A percentile compares a stretch with the other conserved stretches of the same genome.
These are phyloP conservation scores for Synaphobranchus kaupii DNA, from an alignment of 2,797 vertebrate genomes.

Conservation along the genomic window DNA sequence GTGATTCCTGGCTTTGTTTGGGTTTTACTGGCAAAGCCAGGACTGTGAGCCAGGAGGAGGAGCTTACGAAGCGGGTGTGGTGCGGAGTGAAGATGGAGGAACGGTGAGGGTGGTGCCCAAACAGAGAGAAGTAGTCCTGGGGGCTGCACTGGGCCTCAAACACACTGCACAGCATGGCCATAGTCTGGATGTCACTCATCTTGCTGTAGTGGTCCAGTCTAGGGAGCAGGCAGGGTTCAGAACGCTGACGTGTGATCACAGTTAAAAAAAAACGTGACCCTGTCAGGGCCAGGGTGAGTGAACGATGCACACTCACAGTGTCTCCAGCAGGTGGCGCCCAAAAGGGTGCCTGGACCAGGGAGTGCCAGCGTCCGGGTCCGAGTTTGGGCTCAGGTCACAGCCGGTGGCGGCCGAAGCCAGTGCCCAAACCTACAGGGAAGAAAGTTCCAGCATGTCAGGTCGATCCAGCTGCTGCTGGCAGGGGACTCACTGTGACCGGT, in stretches of 20 bases:
- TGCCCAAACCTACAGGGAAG: constrained; percentile 85
- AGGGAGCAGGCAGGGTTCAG: constrained; percentile 26
- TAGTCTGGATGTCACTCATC: constrained; percentile 92
- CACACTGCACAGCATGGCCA: constrained; percentile 95
- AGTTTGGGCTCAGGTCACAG: constrained; percentile 87
- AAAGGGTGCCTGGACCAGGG: constrained; percentile 97
- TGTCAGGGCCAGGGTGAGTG: neutral
- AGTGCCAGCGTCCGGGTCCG: constrained; percentile 89
- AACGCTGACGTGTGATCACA: neutral
- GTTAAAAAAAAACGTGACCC: neutral
- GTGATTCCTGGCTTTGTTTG: neutral
- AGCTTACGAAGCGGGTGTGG: constrained; percentile 83
- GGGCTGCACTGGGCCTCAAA: constrained; percentile 83
- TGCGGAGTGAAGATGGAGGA: constrained; percentile 70
- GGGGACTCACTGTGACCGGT: neutral
- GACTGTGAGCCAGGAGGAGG: neutral
- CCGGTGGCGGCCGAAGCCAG: constrained; percentile 89
- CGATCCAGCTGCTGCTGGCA: neutral
- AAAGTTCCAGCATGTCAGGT: neutral
- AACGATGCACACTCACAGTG: constrained; percentile 77
- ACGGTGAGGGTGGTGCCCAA: constrained; percentile 72
- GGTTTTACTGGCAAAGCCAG: no score
- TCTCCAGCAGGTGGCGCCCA: constrained; percentile 91
- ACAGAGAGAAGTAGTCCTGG: constrained; percentile 74
- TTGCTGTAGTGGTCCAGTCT: constrained; percentile 93